These are phyloP conservation scores for Odontothrips loti DNA, from an alignment of 2,888 invertebrate species.

Conservation along the genomic window DNA sequence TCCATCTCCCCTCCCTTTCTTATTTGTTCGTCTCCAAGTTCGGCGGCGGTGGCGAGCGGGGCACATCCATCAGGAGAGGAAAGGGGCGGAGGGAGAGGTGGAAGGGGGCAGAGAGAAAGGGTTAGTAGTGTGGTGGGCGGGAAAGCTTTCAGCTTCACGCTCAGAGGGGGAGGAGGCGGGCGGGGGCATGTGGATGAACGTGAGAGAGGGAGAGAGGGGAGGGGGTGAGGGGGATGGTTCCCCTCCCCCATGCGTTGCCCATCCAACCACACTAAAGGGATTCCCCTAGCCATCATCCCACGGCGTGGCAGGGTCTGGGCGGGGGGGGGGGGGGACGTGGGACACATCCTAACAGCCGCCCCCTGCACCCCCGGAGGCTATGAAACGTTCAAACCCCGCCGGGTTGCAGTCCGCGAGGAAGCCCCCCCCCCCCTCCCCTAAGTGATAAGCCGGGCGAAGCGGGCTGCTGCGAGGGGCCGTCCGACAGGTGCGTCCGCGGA, in stretches of 20 bases:
- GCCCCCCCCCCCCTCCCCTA: not conserved
- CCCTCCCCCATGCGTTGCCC: not conserved
- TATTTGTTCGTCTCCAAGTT: conserved; percentile 15
- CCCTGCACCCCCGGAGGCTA: not conserved
- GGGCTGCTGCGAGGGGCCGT: too few species aligned
- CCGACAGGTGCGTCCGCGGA: too few species aligned
- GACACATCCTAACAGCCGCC: not conserved
- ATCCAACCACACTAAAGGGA: conserved; percentile 24
- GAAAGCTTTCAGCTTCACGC: not conserved
- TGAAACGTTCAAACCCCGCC: not conserved
- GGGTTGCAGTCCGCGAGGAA: not conserved
- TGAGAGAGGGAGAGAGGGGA: not conserved
- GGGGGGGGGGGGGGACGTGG: not conserved
- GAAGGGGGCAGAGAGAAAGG: not conserved
- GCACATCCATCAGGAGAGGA: not conserved
- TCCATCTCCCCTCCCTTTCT: not conserved
- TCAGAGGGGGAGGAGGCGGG: not conserved
- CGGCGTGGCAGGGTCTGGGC: not conserved
- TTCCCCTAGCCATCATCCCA: conserved; percentile 16
- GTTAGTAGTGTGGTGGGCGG: not conserved
- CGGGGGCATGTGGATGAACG: too few species aligned
- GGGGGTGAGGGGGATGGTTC: not conserved
- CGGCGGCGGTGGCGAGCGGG: not conserved
- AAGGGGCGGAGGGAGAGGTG: not conserved
- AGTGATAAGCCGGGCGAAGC: not conserved